These are phyloP conservation scores for Lysandra bellargus DNA, from an alignment of 2,888 invertebrate genomes.

Conservation along the genomic window DNA sequence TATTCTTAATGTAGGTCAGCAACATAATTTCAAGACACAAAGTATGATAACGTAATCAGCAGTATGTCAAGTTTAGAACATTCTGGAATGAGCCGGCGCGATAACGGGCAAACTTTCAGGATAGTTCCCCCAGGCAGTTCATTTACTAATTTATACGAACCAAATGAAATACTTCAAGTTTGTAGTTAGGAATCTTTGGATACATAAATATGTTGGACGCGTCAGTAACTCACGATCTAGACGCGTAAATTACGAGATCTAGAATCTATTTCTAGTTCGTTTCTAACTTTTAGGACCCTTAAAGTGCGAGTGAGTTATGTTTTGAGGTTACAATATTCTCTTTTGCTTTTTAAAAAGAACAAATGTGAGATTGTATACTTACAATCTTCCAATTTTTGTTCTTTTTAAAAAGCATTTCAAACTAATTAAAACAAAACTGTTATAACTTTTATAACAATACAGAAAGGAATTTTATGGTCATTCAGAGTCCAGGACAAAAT, in stretches of 20 bases:
- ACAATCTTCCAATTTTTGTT: no score
- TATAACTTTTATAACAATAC: background rate
- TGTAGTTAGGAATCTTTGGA: conserved; percentile 15
- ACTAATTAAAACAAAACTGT: no score
- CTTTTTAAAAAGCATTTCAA: no score
- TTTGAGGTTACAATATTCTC: background rate
- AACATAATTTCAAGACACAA: background rate
- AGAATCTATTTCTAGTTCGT: background rate
- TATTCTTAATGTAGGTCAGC: background rate
- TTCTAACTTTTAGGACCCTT: no score
- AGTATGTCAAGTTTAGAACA: background rate
- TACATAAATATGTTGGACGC: conserved; percentile 9
- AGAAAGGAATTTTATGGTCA: background rate
- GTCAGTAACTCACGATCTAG: background rate
- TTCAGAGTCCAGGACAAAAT: no score
- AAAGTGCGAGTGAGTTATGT: background rate
- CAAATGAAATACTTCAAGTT: conserved; percentile 17
- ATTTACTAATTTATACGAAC: conserved; percentile 7
- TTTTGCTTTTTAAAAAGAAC: no score
- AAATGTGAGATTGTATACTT: no score
- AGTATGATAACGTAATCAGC: background rate
- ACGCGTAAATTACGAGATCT: background rate
- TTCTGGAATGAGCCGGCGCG: conserved; percentile 7
- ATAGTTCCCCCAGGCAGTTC: background rate
- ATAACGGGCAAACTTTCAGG: background rate